phyloP scores from a whole-genome alignment of 2,797 vertebrate genomes.

The Atherinosoma microstoma region DNA sequence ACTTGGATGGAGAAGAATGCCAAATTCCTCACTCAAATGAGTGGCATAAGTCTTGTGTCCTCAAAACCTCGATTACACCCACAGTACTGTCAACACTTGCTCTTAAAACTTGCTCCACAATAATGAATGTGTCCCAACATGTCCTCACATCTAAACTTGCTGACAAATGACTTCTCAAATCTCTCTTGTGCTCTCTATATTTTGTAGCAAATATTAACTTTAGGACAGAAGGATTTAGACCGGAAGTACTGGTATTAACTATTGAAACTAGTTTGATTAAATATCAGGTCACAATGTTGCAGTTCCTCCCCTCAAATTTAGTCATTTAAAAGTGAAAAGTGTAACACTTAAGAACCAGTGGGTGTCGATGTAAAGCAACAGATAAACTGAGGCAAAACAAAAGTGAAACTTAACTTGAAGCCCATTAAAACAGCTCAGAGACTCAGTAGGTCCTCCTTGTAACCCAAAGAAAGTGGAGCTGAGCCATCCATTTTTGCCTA shows the following conservation, averaged over 20 bases:
- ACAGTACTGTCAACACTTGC: constrained; percentile 13
- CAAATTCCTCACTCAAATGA: constrained; percentile 30
- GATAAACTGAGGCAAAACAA: not conserved
- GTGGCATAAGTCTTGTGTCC: constrained; percentile 5
- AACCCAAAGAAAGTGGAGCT: too few species aligned
- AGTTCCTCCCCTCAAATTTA: not conserved
- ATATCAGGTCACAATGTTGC: not conserved
- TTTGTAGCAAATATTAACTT: constrained; percentile 7
- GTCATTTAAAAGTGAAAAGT: not conserved
- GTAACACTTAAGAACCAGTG: not conserved
- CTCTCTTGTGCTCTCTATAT: not conserved
- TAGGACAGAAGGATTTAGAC: not conserved
- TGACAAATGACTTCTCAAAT: constrained; percentile 24
- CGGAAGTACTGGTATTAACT: not conserved
- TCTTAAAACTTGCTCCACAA: constrained; percentile 15
- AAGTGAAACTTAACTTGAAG: not conserved
- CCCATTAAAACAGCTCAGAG: not conserved
- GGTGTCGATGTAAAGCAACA: not conserved
- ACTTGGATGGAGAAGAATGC: constrained; percentile 13
- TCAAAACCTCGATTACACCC: constrained; percentile 37
- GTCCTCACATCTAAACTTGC: constrained; percentile 7
- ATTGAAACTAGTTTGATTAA: not conserved
- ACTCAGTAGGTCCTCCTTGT: too few species aligned
- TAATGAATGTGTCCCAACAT: constrained; percentile 29
- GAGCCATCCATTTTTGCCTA: too few species aligned